Percentiles rank a stretch among this genome's conserved stretches.
Evolutionary conservation across 2,113 vertebrate genomes (phyloP).

Genomic region (Entomyzon cyanotis): DNA sequence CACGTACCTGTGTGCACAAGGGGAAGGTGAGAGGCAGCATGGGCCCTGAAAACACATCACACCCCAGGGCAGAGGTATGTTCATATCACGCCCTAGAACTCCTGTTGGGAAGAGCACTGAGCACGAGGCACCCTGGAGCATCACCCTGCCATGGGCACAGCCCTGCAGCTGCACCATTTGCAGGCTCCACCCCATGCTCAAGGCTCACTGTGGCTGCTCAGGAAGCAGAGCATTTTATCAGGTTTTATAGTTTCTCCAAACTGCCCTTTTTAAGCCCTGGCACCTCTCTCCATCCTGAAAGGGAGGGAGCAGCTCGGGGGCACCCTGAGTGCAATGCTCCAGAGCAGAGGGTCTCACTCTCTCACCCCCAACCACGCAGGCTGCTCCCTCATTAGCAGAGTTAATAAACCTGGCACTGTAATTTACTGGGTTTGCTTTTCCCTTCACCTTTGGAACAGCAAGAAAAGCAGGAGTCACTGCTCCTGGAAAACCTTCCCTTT

Average conservation of each 20-base stretch:
- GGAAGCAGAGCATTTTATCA: not conserved
- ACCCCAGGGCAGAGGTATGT: rapidly evolving
- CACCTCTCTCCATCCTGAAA: not conserved
- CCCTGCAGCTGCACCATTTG: not conserved
- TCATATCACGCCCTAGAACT: not conserved
- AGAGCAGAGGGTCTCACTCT: not conserved
- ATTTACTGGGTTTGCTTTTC: not conserved
- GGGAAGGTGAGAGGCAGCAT: not conserved
- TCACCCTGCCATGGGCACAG: not conserved
- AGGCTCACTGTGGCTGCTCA: not conserved
- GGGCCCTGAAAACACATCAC: not conserved
- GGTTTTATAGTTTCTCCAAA: not conserved
- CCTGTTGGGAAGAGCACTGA: rapidly evolving
- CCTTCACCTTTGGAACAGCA: not conserved
- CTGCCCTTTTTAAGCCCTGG: not conserved
- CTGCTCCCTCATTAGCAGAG: not conserved
- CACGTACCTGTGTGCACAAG: not conserved
- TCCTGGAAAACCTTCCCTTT: not conserved
- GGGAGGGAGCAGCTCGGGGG: rapidly evolving
- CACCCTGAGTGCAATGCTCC: rapidly evolving
- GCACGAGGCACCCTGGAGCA: not conserved
- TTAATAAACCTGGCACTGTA: not conserved
- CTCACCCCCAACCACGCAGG: rapidly evolving
- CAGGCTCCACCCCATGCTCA: rapidly evolving
- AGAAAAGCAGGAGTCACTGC: not conserved